Evolutionary conservation across 2,113 vertebrate species (phyloP).

Genomic region (Chinchilla lanigera): DNA sequence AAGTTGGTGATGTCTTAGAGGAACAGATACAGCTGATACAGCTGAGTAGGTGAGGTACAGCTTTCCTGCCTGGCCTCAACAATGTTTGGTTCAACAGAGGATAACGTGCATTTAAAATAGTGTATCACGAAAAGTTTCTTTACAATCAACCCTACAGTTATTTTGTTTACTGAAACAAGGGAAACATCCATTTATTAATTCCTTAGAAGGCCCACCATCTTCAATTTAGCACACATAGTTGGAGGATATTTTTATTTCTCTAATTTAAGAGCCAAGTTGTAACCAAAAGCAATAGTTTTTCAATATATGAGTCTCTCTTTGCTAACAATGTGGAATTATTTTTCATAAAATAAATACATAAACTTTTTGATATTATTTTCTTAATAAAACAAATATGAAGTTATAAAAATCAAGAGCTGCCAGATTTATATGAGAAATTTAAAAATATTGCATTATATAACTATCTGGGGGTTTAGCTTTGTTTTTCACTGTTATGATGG

Average conservation of each 20-base stretch:
- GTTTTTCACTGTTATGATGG: not conserved
- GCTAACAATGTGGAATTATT: not conserved
- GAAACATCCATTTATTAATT: not conserved
- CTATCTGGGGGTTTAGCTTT: not conserved
- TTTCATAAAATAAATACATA: not conserved
- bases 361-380: not conserved
- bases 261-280: not conserved
- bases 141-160: not conserved
- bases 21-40: not conserved
- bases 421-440: conserved; percentile 35
- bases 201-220: not conserved
- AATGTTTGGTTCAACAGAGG: not conserved
- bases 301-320: not conserved
- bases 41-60: too few relatives aligned
- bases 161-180: not conserved
- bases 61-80: not conserved
- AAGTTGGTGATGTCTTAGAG: not conserved
- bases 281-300: not conserved
- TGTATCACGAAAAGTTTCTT: not conserved
- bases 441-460: not conserved
- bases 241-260: conserved; percentile 4
- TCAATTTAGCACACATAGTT: not conserved
- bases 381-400: conserved; percentile 44
- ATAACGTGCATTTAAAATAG: not conserved
- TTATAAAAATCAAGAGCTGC: not conserved